Conservation (phyloP, 2,888 invertebrate species). For the Metacarcinus magister region DNA sequence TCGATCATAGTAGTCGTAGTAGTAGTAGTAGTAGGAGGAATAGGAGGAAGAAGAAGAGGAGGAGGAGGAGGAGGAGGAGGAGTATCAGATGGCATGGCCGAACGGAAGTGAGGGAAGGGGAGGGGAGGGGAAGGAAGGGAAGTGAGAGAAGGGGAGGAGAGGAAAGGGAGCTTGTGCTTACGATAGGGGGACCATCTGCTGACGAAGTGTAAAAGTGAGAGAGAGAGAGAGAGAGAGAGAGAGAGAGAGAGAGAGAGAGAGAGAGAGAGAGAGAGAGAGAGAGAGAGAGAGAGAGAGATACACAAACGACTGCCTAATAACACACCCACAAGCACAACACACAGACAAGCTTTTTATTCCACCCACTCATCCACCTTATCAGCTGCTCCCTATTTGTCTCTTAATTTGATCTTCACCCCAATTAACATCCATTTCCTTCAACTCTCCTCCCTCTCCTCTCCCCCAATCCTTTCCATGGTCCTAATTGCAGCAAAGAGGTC, state of each 20-base stretch:
- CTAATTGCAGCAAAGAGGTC: background rate
- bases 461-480: background rate
- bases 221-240: constrained; percentile 9
- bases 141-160: background rate
- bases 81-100: background rate
- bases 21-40: background rate
- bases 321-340: no score
- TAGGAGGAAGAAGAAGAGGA: background rate
- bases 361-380: no score
- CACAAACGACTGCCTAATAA: no score
- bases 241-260: constrained; percentile 26
- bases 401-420: background rate
- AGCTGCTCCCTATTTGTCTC: background rate
- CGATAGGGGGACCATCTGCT: no score
- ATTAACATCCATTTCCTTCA: background rate
- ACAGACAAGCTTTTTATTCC: no score
- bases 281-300: no score
- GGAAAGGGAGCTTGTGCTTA: no score
- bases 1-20: background rate
- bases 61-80: background rate
- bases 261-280: constrained; percentile 19
- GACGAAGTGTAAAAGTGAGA: no score
- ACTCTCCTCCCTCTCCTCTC: background rate
- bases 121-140: background rate
- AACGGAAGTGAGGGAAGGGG: background rate